Percentiles rank a stretch among this genome's conserved stretches.
phyloP scores from a whole-genome alignment of 2,888 invertebrate genomes.

The Charanyca ferruginea region DNA sequence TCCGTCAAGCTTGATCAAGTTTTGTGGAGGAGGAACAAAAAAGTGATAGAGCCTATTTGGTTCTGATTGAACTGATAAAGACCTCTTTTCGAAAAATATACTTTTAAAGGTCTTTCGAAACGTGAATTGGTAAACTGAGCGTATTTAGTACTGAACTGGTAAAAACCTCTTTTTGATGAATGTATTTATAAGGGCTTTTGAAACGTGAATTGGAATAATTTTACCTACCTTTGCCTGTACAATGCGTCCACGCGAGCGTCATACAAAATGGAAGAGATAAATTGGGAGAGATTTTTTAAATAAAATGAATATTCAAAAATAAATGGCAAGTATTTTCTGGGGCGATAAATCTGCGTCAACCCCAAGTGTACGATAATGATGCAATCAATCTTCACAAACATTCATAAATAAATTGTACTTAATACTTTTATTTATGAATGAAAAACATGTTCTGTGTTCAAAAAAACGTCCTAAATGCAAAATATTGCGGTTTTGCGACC shows the following conservation, averaged over 20 bases:
- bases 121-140: background rate
- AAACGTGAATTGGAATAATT: too few species aligned
- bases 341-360: background rate
- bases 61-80: too few species aligned
- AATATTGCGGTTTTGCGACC: too few species aligned
- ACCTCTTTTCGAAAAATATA: too few species aligned
- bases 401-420: background rate
- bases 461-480: too few species aligned
- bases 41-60: background rate
- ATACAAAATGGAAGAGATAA: constrained; percentile 1
- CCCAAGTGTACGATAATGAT: too few species aligned
- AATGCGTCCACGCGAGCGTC: background rate
- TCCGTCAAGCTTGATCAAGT: constrained; percentile 12
- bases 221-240: background rate
- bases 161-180: too few species aligned
- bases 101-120: background rate
- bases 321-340: constrained; percentile 5
- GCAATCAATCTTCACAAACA: too few species aligned
- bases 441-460: too few species aligned
- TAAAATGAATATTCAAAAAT: background rate
- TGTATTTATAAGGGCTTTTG: too few species aligned
- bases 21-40: constrained; percentile 3
- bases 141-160: too few species aligned
- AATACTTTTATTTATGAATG: too few species aligned
- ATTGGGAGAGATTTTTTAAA: constrained; percentile 5